phyloP scores from a whole-genome alignment of 2,797 vertebrate species.

The Aphelocoma californica region DNA sequence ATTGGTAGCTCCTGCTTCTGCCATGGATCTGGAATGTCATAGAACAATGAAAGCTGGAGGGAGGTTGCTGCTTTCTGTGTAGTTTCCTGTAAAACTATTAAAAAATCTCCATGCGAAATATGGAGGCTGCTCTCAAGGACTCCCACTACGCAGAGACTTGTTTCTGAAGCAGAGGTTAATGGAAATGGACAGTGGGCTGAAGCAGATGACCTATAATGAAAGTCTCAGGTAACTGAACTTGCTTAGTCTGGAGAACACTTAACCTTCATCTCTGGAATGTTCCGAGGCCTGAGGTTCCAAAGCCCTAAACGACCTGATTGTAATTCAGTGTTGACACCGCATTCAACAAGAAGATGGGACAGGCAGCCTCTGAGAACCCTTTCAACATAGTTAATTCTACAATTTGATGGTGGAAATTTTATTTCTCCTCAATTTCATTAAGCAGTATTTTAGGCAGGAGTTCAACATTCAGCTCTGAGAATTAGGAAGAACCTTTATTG shows the following conservation, averaged over 20 bases:
- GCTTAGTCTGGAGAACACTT: not conserved
- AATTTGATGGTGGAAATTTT: not conserved
- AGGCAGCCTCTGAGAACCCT: not conserved
- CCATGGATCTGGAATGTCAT: not conserved
- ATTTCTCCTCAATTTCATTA: not conserved
- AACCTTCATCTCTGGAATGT: not conserved
- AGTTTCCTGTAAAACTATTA: not conserved
- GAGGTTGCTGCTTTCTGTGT: not conserved
- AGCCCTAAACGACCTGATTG: not conserved
- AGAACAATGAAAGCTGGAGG: not conserved
- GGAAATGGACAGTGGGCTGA: not conserved
- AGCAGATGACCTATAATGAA: not conserved
- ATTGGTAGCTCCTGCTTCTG: not conserved
- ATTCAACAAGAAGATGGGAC: not conserved
- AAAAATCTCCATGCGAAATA: not conserved
- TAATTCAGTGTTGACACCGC: not conserved
- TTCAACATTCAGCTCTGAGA: not conserved
- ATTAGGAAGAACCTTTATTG: not conserved
- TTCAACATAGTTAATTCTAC: not conserved
- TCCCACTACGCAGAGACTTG: not conserved
- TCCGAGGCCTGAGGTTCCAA: not conserved
- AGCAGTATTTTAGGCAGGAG: not conserved
- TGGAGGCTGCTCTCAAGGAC: not conserved
- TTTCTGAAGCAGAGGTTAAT: not conserved
- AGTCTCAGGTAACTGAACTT: not conserved